Evolutionary conservation across 2,888 invertebrate genomes (phyloP).

Genomic region (Portevinia maculata): DNA sequence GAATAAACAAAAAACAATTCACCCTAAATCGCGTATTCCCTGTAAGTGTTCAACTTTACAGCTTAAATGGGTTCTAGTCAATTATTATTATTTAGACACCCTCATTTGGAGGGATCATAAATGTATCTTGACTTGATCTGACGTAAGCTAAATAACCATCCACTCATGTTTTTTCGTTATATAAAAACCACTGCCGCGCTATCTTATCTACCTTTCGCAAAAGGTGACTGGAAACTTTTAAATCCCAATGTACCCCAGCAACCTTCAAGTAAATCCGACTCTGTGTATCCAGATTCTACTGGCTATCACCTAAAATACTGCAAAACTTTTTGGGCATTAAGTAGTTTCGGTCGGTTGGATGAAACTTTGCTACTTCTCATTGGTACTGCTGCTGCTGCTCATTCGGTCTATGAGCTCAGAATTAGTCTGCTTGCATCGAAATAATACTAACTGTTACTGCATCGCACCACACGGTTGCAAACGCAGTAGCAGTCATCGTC

Average conservation of each 20-base stretch:
- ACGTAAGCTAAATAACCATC: too few relatives aligned
- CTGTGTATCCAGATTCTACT: conserved; percentile 10
- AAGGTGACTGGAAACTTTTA: conserved; percentile 67
- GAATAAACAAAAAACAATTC: too few relatives aligned
- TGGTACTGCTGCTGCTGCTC: conserved; percentile 35
- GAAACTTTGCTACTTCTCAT: conserved; percentile 41
- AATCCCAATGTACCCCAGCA: conserved; percentile 51
- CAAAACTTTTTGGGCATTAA: conserved; percentile 72
- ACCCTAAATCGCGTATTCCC: too few relatives aligned
- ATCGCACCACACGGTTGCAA: conserved; percentile 17
- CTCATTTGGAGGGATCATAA: too few relatives aligned
- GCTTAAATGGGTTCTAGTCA: too few relatives aligned
- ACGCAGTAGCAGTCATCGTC: conserved; percentile 2
- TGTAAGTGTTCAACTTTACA: too few relatives aligned
- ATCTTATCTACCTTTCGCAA: conserved; percentile 20
- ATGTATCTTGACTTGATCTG: too few relatives aligned
- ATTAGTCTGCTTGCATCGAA: conserved; percentile 68
- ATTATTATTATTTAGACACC: too few relatives aligned
- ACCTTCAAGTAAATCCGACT: neutral
- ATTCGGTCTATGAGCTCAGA: conserved; percentile 47
- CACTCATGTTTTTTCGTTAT: neutral
- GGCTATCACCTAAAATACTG: conserved; percentile 69
- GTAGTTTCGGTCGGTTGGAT: conserved; percentile 71
- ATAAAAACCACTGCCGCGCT: conserved; percentile 42
- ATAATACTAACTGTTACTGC: conserved; percentile 57